Evolutionary conservation across 2,888 invertebrate species (phyloP), one percentile per base, ranked within the genome.

Genomic region (Ecdyonurus torrentis): DNA sequence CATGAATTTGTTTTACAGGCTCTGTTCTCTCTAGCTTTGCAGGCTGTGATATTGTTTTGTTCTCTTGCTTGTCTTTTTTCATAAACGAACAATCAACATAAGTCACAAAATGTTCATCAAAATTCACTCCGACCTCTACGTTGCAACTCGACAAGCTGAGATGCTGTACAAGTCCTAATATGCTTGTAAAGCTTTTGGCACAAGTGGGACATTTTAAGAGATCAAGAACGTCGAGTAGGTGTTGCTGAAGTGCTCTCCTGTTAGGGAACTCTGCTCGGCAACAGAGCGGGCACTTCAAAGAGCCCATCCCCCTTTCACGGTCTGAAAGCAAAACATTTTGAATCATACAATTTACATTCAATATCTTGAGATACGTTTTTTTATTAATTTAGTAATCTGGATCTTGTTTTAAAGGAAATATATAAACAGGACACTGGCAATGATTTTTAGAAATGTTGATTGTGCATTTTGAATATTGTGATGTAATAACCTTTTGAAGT

Each of bases 41-140:
- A 37, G 37, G 5, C 7, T 37, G 5, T 37, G 37, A 37, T 37
- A 55, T 20, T 5, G 55, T n/a, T n/a, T 55, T n/a, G 19, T 20
- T 22, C 20, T 55, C 19, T 22, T 55, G 55, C 15, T 55, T 55
- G 20, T 7, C 55, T 22, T 7, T 55, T n/a, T 55, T 55, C 55
- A 55, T 55, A n/a, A 55, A 55, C 7, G 55, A 55, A 55, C 55
- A 55, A n/a, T 55, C 55, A 22, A 55, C 55, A 22, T 55, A 55
- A 22, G 55, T 55, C 3, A 55, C 55, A 55, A 55, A 55, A 22
- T 55, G 55, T 22, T 55, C 55, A 22, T 55, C 55, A 22, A 55
- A 55, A n/a, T 55, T 55, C 19, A 55, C 55, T n/a, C 55, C 55
- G 20, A 22, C 22, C 55, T 55, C 55, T 7, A 55, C 55, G 7